phyloP scores from a whole-genome alignment of 2,113 vertebrate species.

The Ophthalmolycus amberensis region DNA sequence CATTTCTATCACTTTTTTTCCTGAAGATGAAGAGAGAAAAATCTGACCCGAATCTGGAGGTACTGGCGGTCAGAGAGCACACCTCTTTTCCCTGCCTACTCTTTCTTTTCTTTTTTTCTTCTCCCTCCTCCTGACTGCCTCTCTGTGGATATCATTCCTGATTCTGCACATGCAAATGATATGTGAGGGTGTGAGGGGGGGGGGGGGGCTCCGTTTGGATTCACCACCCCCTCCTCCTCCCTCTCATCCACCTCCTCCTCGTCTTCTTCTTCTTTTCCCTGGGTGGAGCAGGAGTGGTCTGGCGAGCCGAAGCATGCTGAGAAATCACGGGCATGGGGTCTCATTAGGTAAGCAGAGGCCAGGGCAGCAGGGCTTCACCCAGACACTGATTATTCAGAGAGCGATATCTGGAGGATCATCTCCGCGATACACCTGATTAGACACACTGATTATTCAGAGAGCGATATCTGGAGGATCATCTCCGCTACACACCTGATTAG shows the following conservation, averaged over 20 bases:
- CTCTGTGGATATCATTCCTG: slow-evolving; percentile 67
- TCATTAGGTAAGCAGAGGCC: slow-evolving; percentile 85
- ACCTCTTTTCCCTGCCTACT: slow-evolving; percentile 41
- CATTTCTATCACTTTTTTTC: slow-evolving; percentile 53
- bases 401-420: slow-evolving; percentile 65
- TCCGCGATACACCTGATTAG: slow-evolving; percentile 56
- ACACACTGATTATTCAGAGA: slow-evolving; percentile 74
- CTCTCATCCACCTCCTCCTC: slow-evolving; percentile 27
- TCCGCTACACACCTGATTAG: slow-evolving; percentile 60
- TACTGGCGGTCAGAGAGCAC: slow-evolving; percentile 49
- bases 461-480: slow-evolving; percentile 62
- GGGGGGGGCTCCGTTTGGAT: slow-evolving; percentile 49
- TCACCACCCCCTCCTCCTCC: slow-evolving; percentile 40
- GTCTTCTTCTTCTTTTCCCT: slow-evolving; percentile 65
- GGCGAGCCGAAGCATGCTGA: slow-evolving; percentile 67
- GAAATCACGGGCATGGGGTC: slow-evolving; percentile 78
- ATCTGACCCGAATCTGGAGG: slow-evolving; percentile 57
- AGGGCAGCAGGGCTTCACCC: slow-evolving; percentile 70
- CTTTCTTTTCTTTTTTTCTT: slow-evolving; percentile 34
- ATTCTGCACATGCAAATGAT: slow-evolving; percentile 80
- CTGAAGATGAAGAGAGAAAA: slow-evolving; percentile 55
- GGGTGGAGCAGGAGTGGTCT: slow-evolving; percentile 67
- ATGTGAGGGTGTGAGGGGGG: slow-evolving; percentile 31
- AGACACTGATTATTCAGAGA: slow-evolving; percentile 77
- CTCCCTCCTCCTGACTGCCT: slow-evolving; percentile 66